Conservation (phyloP, 2,113 vertebrate species). For the Ibidorhyncha struthersii region DNA sequence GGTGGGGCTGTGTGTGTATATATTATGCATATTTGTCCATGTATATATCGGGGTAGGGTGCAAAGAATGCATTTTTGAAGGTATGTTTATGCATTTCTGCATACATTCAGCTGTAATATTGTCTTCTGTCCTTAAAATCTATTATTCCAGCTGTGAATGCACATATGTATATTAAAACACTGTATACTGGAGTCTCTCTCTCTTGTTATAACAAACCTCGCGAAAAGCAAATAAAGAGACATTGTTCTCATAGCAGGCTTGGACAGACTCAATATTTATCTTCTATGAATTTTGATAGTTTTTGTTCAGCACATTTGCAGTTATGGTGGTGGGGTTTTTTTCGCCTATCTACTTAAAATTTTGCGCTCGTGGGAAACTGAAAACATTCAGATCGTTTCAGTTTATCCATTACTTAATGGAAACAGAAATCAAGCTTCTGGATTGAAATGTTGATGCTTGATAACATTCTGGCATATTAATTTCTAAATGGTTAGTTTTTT, state of each 20-base stretch:
- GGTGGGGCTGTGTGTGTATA: background rate
- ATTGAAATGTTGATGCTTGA: background rate
- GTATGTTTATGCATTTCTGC: constrained; percentile 3
- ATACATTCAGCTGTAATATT: background rate
- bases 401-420: constrained; percentile 21
- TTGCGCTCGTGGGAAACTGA: background rate
- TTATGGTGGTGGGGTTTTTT: background rate
- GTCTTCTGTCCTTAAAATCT: background rate
- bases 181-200: background rate
- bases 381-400: background rate
- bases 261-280: constrained; percentile 47
- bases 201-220: constrained; percentile 39
- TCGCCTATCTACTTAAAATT: background rate
- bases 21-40: background rate
- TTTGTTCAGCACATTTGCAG: constrained; percentile 15
- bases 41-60: background rate
- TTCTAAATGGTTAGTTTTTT: background rate
- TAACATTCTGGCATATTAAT: constrained; percentile 10
- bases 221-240: constrained; percentile 45
- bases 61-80: background rate
- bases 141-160: constrained; percentile 47
- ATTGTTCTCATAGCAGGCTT: constrained; percentile 33
- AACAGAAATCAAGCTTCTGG: constrained; percentile 17
- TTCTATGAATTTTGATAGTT: constrained; percentile 35
- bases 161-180: background rate